A percentile compares a stretch with the other conserved stretches of the same genome.
Evolutionary conservation across 2,113 vertebrate genomes (phyloP).

Genomic region (Nanorana parkeri): DNA sequence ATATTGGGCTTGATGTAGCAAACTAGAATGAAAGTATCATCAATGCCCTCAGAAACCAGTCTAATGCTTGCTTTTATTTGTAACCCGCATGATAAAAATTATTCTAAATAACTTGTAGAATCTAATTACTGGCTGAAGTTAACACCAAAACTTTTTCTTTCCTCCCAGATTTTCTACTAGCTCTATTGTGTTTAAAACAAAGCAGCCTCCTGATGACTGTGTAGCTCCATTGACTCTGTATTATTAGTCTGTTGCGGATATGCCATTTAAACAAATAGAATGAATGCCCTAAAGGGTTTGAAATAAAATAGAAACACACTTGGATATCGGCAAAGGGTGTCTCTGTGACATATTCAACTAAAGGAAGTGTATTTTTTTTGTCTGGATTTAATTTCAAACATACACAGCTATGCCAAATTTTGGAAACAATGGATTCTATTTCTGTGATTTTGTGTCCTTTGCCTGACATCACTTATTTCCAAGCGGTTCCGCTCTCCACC

Average conservation of each 20-base stretch:
- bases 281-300: slow-evolving; percentile 21
- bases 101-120: too few species aligned
- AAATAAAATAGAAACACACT: slow-evolving; percentile 24
- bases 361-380: slow-evolving; percentile 69
- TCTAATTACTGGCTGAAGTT: too few species aligned
- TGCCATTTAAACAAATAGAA: slow-evolving; percentile 28
- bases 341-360: slow-evolving; percentile 54
- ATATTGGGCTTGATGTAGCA: too few species aligned
- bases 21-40: too few species aligned
- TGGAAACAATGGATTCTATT: slow-evolving; percentile 78
- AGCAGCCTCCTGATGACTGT: not conserved
- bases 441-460: slow-evolving; percentile 72
- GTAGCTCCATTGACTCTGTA: slow-evolving; percentile 3
- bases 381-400: slow-evolving; percentile 74
- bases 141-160: too few species aligned
- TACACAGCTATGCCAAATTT: slow-evolving; percentile 70
- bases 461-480: slow-evolving; percentile 66
- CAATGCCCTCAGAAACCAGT: too few species aligned
- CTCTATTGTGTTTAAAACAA: not conserved
- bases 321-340: slow-evolving; percentile 33
- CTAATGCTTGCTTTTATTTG: too few species aligned
- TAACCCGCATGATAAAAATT: too few species aligned
- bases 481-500: slow-evolving; percentile 68
- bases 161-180: too few species aligned
- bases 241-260: slow-evolving; percentile 36